Conservation (phyloP, 2,888 invertebrate genomes). For the Rugalucina vietnamica region DNA sequence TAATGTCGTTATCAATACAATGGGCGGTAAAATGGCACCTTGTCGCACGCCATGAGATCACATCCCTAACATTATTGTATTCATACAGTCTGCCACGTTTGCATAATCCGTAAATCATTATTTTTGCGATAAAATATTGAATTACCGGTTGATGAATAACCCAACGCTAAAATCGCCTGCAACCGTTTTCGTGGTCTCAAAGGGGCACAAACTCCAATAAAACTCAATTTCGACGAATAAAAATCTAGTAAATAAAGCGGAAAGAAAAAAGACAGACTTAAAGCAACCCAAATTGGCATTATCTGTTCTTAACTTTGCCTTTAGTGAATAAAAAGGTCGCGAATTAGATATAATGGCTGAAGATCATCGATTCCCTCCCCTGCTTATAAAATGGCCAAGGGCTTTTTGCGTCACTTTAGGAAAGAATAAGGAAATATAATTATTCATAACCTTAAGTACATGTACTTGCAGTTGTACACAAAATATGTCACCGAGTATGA, state of each 20-base stretch:
- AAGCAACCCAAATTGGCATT: not conserved
- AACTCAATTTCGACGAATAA: not conserved
- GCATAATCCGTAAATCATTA: conserved; percentile 26
- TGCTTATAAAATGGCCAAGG: too few relatives aligned
- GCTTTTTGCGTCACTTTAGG: too few relatives aligned
- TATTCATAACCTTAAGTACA: too few relatives aligned
- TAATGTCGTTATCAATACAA: conserved; percentile 4
- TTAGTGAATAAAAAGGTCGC: too few relatives aligned
- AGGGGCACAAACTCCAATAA: not conserved
- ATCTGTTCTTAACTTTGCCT: not conserved
- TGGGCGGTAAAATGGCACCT: conserved; percentile 13
- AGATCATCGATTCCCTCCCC: too few relatives aligned
- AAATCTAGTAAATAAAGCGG: conserved; percentile 2
- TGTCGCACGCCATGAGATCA: conserved; percentile 17
- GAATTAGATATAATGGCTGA: too few relatives aligned
- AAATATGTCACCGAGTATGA: too few relatives aligned
- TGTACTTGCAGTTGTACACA: too few relatives aligned
- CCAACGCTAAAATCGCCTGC: conserved; percentile 7
- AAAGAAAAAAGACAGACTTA: not conserved
- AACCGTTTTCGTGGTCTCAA: not conserved
- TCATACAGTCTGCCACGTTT: conserved; percentile 31
- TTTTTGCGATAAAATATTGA: conserved; percentile 21
- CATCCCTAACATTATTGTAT: conserved; percentile 37
- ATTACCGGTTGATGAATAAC: conserved; percentile 10
- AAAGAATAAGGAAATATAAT: too few relatives aligned